Percentiles rank a stretch among this genome's conserved stretches.
Evolutionary conservation across 2,888 invertebrate genomes (phyloP).

Genomic region (Asteroscopus sphinx): DNA sequence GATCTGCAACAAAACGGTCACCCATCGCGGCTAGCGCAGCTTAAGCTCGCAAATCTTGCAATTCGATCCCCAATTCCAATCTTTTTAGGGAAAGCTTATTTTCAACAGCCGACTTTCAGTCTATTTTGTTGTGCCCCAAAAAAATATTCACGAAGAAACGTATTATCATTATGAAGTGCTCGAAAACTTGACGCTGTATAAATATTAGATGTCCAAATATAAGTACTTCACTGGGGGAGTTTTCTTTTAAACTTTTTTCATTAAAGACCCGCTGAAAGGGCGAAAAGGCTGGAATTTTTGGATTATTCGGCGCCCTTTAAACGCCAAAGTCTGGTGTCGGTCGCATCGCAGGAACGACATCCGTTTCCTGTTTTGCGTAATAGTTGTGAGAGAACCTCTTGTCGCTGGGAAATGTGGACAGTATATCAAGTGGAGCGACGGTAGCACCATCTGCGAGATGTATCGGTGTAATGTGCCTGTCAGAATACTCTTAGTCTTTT

Average conservation of each 20-base stretch:
- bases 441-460: conserved; percentile 40
- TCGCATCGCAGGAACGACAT: conserved; percentile 57
- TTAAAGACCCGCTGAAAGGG: conserved; percentile 44
- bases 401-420: conserved; percentile 38
- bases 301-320: conserved; percentile 52
- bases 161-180: conserved; percentile 39
- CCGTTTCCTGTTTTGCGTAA: conserved; percentile 68
- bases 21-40: no score
- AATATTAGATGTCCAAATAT: conserved; percentile 57
- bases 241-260: conserved; percentile 59
- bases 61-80: no score
- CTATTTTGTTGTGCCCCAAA: conserved; percentile 2
- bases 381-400: conserved; percentile 69
- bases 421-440: conserved; percentile 41
- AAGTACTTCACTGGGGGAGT: conserved; percentile 29
- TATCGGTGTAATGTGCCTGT: conserved; percentile 33
- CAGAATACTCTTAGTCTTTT: conserved; percentile 27
- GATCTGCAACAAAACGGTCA: no score
- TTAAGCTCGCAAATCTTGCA: no score
- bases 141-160: conserved; percentile 25
- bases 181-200: conserved; percentile 37
- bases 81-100: no score
- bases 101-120: background rate
- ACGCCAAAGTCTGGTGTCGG: conserved; percentile 49
- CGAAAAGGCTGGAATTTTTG: no score